phyloP scores from a whole-genome alignment of 1,140 invertebrate genomes.

The Drosophila fuyamai region DNA sequence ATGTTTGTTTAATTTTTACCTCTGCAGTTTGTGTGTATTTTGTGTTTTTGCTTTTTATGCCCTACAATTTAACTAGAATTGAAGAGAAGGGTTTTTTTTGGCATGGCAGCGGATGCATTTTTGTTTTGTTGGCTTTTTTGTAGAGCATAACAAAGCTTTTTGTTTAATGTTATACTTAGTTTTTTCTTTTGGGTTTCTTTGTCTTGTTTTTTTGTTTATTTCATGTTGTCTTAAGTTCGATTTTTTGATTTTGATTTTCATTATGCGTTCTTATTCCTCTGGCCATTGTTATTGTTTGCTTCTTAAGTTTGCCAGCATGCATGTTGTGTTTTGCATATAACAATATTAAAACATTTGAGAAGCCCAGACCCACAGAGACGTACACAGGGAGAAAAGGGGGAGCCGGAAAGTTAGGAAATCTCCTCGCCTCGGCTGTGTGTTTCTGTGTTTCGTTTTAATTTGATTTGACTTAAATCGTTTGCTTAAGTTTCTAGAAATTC shows the following conservation, averaged over 20 bases:
- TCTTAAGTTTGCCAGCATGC: slow-evolving; percentile 24
- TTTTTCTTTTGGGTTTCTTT: not conserved
- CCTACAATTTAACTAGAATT: slow-evolving; percentile 50
- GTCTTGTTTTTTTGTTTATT: slow-evolving; percentile 22
- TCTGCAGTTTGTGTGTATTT: slow-evolving; percentile 12
- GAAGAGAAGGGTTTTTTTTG: slow-evolving; percentile 18
- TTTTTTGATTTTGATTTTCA: slow-evolving; percentile 64
- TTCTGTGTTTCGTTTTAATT: slow-evolving; percentile 30
- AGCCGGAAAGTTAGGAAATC: not conserved
- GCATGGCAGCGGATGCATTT: slow-evolving; percentile 3
- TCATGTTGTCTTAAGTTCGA: slow-evolving; percentile 66
- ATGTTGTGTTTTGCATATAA: slow-evolving; percentile 34
- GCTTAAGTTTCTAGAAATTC: slow-evolving; percentile 49
- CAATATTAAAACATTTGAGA: slow-evolving; percentile 52
- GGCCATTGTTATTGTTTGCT: slow-evolving; percentile 30
- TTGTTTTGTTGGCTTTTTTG: slow-evolving; percentile 1
- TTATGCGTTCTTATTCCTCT: slow-evolving; percentile 16
- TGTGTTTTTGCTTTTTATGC: slow-evolving; percentile 15
- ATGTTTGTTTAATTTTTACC: slow-evolving; percentile 40
- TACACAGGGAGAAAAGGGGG: not conserved
- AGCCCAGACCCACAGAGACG: slow-evolving; percentile 6
- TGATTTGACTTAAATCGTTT: slow-evolving; percentile 29
- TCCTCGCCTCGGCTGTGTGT: not conserved
- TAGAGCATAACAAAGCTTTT: slow-evolving; percentile 54
- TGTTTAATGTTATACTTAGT: slow-evolving; percentile 22